phyloP scores from a whole-genome alignment of 2,113 vertebrate species.

The Erythrolamprus reginae region DNA sequence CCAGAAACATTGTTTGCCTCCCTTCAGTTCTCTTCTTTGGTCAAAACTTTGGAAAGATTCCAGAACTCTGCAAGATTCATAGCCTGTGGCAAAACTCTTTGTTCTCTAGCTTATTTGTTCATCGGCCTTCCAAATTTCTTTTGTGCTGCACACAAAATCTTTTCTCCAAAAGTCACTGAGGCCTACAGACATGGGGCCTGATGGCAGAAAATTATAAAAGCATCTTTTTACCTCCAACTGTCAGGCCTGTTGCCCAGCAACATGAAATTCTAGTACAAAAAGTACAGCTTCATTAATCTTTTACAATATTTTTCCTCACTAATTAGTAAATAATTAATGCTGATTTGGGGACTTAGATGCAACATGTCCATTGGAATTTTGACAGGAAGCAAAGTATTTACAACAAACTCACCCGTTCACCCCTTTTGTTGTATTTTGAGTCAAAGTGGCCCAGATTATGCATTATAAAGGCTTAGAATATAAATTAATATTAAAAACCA shows the following conservation, averaged over 20 bases:
- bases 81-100: not conserved
- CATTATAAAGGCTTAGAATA: too few relatives aligned
- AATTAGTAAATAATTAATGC: constrained; percentile 62
- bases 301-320: constrained; percentile 64
- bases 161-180: constrained; percentile 26
- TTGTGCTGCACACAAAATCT: not conserved
- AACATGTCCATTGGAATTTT: constrained; percentile 28
- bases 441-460: not conserved
- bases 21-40: not conserved
- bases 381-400: constrained; percentile 4
- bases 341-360: constrained; percentile 34
- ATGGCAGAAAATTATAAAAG: constrained; percentile 18
- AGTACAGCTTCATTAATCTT: constrained; percentile 62
- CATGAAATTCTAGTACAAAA: constrained; percentile 41
- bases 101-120: not conserved
- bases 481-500: too few relatives aligned
- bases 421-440: not conserved
- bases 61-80: not conserved
- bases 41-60: not conserved
- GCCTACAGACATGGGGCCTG: constrained; percentile 31
- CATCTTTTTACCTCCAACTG: constrained; percentile 32
- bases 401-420: not conserved
- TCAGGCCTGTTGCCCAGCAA: constrained; percentile 59
- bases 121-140: not conserved
- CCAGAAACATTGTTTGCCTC: not conserved